Evolutionary conservation across 2,797 vertebrate species (phyloP).

Genomic region (Kryptopterus vitreolus): DNA sequence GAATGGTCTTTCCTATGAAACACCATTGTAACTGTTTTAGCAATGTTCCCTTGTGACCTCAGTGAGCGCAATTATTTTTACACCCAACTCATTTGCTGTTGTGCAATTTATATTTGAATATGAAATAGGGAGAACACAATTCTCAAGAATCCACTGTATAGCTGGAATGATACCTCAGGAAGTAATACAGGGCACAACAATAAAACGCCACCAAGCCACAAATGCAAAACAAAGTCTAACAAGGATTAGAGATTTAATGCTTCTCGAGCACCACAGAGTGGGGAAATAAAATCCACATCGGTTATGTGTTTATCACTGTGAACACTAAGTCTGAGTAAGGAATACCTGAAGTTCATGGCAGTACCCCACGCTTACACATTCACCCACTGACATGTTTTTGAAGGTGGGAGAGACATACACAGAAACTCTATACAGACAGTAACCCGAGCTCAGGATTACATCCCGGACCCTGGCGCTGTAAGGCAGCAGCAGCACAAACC

Average conservation of each 20-base stretch:
- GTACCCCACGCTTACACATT: not conserved
- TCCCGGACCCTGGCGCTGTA: no score
- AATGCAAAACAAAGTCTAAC: not conserved
- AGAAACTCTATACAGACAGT: no score
- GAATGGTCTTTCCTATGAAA: not conserved
- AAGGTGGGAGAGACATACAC: no score
- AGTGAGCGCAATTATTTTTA: not conserved
- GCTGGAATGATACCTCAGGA: not conserved
- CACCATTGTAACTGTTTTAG: not conserved
- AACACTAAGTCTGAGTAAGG: not conserved
- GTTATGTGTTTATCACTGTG: not conserved
- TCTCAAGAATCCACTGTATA: not conserved
- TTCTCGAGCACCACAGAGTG: not conserved
- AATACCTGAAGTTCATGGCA: not conserved
- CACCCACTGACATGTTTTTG: no score
- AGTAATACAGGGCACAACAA: not conserved
- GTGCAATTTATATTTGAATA: not conserved
- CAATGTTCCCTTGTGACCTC: not conserved
- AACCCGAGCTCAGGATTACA: no score
- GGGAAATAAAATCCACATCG: not conserved
- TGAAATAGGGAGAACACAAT: not conserved
- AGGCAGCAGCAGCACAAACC: no score
- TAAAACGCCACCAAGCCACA: not conserved
- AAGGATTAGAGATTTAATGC: not conserved
- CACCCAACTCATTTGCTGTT: not conserved